phyloP scores from a whole-genome alignment of 2,888 invertebrate species.

The Oxyteleia sp. region DNA sequence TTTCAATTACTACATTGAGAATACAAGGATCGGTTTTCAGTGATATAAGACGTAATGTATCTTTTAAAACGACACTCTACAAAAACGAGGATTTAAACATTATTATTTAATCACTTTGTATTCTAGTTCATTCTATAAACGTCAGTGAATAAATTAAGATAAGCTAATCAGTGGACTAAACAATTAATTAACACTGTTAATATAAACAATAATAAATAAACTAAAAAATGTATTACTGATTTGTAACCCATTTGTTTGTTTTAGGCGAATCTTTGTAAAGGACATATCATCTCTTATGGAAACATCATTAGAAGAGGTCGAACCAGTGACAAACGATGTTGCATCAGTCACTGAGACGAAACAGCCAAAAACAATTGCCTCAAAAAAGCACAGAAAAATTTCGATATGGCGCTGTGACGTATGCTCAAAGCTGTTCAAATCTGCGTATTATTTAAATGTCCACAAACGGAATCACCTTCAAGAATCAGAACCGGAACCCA shows the following conservation, averaged over 20 bases:
- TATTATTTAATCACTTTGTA: too few species aligned
- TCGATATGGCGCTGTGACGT: conserved; percentile 57
- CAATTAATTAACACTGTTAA: too few species aligned
- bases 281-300: conserved; percentile 54
- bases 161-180: too few species aligned
- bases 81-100: too few species aligned
- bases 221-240: neutral
- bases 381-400: conserved; percentile 32
- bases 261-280: conserved; percentile 68
- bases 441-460: conserved; percentile 50
- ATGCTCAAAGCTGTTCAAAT: conserved; percentile 46
- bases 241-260: conserved; percentile 44
- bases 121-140: too few species aligned
- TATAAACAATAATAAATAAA: too few species aligned
- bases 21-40: too few species aligned
- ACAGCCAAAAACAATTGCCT: too few species aligned
- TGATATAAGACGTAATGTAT: too few species aligned
- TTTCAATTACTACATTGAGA: too few species aligned
- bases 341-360: neutral
- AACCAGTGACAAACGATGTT: neutral
- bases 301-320: neutral
- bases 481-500: neutral
- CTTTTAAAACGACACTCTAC: too few species aligned
- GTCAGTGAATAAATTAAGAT: too few species aligned
- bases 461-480: conserved; percentile 54